A percentile compares a stretch with the other conserved stretches of the same genome.
These are phyloP conservation scores for Halocaridina rubra DNA, from an alignment of 2,888 invertebrate species.

Conservation along the genomic window DNA sequence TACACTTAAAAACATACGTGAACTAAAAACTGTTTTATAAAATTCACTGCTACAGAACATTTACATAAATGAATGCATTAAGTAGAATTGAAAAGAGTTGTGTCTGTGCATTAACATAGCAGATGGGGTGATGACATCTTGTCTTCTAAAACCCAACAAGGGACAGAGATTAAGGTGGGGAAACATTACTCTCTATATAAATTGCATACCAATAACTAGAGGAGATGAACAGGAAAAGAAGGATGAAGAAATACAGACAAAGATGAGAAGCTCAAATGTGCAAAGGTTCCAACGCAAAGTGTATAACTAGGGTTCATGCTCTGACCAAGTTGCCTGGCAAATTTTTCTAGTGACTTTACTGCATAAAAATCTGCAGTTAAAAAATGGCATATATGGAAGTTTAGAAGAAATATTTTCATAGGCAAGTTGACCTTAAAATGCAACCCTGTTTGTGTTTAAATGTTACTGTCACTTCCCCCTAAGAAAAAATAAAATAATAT, in stretches of 20 bases:
- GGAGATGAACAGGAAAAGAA: constrained; percentile 5
- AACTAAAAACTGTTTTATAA: too few relatives aligned
- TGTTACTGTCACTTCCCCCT: background rate
- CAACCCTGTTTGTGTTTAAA: background rate
- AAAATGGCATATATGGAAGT: background rate
- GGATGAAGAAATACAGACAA: constrained; percentile 27
- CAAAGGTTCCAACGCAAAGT: constrained; percentile 48
- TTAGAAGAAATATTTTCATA: background rate
- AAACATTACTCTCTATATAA: constrained; percentile 23
- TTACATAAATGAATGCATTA: too few relatives aligned
- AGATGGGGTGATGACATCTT: constrained; percentile 28
- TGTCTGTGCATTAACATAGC: background rate
- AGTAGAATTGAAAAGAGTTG: too few relatives aligned
- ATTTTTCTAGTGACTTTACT: too few relatives aligned
- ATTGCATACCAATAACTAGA: constrained; percentile 30
- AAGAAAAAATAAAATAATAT: background rate
- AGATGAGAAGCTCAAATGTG: constrained; percentile 36
- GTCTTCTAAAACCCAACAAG: constrained; percentile 29
- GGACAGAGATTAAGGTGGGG: background rate
- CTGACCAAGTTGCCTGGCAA: constrained; percentile 20
- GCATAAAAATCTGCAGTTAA: too few relatives aligned
- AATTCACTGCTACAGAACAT: too few relatives aligned
- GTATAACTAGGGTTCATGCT: constrained; percentile 40
- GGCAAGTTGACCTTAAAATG: background rate
- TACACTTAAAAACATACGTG: too few relatives aligned